phyloP scores from a whole-genome alignment of 2,797 vertebrate species.

The Triplophysa yarkandensis region DNA sequence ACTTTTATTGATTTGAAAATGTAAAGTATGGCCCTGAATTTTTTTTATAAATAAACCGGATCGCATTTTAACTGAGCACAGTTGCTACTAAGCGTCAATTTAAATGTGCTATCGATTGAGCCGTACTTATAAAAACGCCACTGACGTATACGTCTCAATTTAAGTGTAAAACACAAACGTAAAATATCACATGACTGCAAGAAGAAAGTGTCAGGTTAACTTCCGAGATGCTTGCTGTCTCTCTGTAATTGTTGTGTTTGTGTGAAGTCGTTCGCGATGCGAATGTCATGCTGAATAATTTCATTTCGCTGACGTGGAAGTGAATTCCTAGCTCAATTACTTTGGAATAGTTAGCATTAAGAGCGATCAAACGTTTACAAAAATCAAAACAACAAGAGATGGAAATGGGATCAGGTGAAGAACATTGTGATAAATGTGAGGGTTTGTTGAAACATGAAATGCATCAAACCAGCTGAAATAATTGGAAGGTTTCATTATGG shows the following conservation, averaged over 20 bases:
- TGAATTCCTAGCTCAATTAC: conserved; percentile 30
- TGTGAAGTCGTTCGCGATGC: background rate
- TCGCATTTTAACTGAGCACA: background rate
- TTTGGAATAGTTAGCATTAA: conserved; percentile 25
- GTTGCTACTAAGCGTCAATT: conserved; percentile 5
- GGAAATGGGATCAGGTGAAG: conserved; percentile 33
- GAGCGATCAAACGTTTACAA: conserved; percentile 11
- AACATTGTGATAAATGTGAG: conserved; percentile 24
- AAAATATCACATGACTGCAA: background rate
- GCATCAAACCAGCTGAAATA: conserved; percentile 43
- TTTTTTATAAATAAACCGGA: conserved; percentile 42
- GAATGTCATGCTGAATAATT: conserved; percentile 14
- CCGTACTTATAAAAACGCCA: too few species aligned
- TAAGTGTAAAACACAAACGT: background rate
- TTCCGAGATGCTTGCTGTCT: background rate
- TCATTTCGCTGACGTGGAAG: background rate
- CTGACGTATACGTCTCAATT: background rate
- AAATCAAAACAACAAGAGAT: conserved; percentile 17
- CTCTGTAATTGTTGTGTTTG: conserved; percentile 19
- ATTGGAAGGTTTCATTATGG: conserved; percentile 22
- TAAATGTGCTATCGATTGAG: background rate
- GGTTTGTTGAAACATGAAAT: conserved; percentile 31
- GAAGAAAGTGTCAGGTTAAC: conserved; percentile 1
- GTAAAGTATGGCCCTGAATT: conserved; percentile 37
- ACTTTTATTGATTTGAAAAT: conserved; percentile 48